Percentiles rank a stretch among this genome's conserved stretches.
phyloP scores from a whole-genome alignment of 1,140 invertebrate species.

The Platyscapa corneri region DNA sequence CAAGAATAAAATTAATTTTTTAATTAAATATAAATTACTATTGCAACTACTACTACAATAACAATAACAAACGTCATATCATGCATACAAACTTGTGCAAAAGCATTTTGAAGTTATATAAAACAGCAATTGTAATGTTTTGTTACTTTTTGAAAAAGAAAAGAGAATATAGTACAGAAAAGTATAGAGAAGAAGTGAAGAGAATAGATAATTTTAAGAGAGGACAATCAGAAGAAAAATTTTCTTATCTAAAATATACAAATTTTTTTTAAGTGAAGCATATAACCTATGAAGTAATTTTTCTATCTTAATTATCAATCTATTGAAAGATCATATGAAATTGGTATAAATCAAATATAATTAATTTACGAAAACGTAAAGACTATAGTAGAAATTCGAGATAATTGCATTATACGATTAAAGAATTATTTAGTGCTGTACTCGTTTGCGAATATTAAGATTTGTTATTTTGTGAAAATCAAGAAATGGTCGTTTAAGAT shows the following conservation, averaged over 20 bases:
- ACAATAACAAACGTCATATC: background rate
- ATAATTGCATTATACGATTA: background rate
- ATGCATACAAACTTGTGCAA: constrained; percentile 28
- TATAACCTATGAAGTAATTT: background rate
- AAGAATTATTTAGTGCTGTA: background rate
- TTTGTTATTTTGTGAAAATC: too few relatives aligned
- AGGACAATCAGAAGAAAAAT: constrained; percentile 44
- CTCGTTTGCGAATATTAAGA: background rate
- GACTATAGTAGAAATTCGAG: background rate
- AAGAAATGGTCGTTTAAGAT: too few relatives aligned
- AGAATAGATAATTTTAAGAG: constrained; percentile 51
- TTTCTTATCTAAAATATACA: constrained; percentile 11
- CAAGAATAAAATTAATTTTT: too few relatives aligned
- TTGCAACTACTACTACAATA: background rate
- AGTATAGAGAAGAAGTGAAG: constrained; percentile 52
- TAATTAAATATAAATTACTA: background rate
- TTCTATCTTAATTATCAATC: background rate
- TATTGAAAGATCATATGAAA: background rate
- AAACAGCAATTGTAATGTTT: constrained; percentile 10
- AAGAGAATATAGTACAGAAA: constrained; percentile 32
- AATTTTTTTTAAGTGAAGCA: background rate
- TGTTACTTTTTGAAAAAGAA: constrained; percentile 27
- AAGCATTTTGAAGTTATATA: constrained; percentile 35
- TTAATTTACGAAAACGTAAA: background rate
- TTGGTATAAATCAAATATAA: background rate